phyloP scores from a whole-genome alignment of 2,797 vertebrate species.

The Lateolabrax maculatus region DNA sequence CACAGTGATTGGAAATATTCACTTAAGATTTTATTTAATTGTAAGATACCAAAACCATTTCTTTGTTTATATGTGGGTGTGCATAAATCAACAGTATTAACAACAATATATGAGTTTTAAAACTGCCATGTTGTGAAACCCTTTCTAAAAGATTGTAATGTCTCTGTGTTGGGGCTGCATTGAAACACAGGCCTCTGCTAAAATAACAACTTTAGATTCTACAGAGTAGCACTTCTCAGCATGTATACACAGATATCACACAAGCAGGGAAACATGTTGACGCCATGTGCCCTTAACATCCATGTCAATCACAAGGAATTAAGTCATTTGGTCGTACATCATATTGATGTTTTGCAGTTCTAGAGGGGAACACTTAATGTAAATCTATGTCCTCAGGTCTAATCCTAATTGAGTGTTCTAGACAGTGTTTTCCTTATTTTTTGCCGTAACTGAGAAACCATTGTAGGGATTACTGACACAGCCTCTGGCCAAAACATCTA shows the following conservation, averaged over 20 bases:
- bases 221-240: neutral
- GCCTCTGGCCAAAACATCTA: slow-evolving; percentile 76
- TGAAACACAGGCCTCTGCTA: neutral
- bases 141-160: neutral
- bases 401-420: slow-evolving; percentile 72
- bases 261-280: slow-evolving; percentile 17
- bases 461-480: slow-evolving; percentile 72
- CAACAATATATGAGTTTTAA: slow-evolving; percentile 20
- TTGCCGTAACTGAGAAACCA: slow-evolving; percentile 61
- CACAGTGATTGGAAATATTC: slow-evolving; percentile 22
- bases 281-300: slow-evolving; percentile 35
- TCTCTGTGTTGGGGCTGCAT: neutral
- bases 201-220: slow-evolving; percentile 4
- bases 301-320: slow-evolving; percentile 61
- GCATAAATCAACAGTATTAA: slow-evolving; percentile 43
- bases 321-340: slow-evolving; percentile 47
- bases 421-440: slow-evolving; percentile 63
- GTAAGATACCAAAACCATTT: neutral
- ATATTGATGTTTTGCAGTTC: slow-evolving; percentile 54
- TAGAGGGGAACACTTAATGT: slow-evolving; percentile 62
- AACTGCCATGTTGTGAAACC: slow-evolving; percentile 2
- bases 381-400: slow-evolving; percentile 70
- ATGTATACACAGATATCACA: slow-evolving; percentile 8
- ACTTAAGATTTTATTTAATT: slow-evolving; percentile 18
- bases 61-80: slow-evolving; percentile 27